phyloP scores from a whole-genome alignment of 1,140 invertebrate species.

The Eumaeus atala region DNA sequence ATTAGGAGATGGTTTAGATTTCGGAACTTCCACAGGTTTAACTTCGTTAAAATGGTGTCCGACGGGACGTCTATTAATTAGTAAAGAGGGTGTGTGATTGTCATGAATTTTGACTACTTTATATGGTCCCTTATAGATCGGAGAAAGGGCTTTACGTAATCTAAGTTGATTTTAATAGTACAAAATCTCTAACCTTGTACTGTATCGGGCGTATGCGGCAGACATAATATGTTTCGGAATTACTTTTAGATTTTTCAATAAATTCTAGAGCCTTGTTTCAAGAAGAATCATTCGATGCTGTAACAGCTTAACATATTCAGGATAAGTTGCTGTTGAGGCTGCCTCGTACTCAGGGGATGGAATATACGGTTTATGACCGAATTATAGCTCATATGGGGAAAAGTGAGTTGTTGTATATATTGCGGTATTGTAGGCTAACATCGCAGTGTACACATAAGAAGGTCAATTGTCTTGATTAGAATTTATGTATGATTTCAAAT shows the following conservation, averaged over 20 bases:
- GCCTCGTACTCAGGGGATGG: constrained; percentile 24
- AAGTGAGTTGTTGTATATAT: constrained; percentile 34
- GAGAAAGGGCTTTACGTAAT: constrained; percentile 17
- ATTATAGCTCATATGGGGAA: constrained; percentile 37
- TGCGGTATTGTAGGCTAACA: constrained; percentile 37
- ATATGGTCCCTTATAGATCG: constrained; percentile 25
- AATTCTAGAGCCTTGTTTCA: constrained; percentile 14
- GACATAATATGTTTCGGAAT: constrained; percentile 17
- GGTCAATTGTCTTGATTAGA: constrained; percentile 31
- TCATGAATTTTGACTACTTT: constrained; percentile 22
- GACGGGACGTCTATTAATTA: constrained; percentile 22
- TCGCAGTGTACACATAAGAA: constrained; percentile 23
- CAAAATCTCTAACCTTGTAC: constrained; percentile 24
- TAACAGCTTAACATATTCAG: constrained; percentile 16
- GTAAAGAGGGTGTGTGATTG: constrained; percentile 18
- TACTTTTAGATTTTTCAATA: constrained; percentile 10
- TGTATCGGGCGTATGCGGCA: constrained; percentile 2
- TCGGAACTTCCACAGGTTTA: constrained; percentile 1
- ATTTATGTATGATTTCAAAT: constrained; percentile 21
- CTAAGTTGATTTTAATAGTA: constrained; percentile 19
- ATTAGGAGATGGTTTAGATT: too few relatives aligned
- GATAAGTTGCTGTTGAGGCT: constrained; percentile 11
- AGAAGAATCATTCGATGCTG: constrained; percentile 13
- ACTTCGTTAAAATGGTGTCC: constrained; percentile 26
- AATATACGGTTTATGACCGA: constrained; percentile 31